Evolutionary conservation across 2,797 vertebrate genomes (phyloP).

Genomic region (Zalophus californianus): DNA sequence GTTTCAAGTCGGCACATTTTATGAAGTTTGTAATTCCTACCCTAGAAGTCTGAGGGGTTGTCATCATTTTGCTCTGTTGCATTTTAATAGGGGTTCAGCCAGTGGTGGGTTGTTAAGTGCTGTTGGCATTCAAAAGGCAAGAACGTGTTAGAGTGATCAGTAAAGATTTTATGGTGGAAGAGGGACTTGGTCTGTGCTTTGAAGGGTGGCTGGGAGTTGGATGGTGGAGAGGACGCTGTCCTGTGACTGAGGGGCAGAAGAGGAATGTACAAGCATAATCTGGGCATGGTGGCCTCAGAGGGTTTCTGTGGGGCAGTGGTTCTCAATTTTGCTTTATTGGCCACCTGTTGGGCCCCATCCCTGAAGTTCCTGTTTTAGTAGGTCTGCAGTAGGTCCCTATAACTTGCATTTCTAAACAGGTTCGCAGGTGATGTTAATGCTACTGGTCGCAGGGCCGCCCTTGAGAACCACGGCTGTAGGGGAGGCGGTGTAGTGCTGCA

Average conservation of each 20-base stretch:
- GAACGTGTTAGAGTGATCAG: not conserved
- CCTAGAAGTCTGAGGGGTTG: not conserved
- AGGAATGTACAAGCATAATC: fast-evolving
- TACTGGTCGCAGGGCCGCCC: not conserved
- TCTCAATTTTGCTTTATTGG: not conserved
- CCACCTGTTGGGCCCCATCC: not conserved
- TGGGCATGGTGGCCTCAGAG: not conserved
- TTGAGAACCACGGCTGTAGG: not conserved
- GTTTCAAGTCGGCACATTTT: not conserved
- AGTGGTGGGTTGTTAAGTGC: not conserved
- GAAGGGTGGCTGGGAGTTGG: not conserved
- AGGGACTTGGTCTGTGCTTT: not conserved
- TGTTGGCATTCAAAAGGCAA: not conserved
- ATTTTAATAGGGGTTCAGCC: not conserved
- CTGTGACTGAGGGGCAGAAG: not conserved
- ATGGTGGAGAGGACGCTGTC: not conserved
- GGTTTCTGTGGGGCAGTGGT: not conserved
- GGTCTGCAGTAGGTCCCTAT: not conserved
- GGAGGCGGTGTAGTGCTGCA: not conserved
- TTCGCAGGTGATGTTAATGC: not conserved
- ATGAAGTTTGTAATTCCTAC: not conserved
- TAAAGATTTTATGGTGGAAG: not conserved
- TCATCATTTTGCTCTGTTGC: not conserved
- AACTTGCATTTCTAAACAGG: not conserved
- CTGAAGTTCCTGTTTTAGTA: not conserved